Percentiles rank a stretch among this genome's conserved stretches.
These are phyloP conservation scores for Acronicta aceris DNA, from an alignment of 2,888 invertebrate species.

Conservation along the genomic window DNA sequence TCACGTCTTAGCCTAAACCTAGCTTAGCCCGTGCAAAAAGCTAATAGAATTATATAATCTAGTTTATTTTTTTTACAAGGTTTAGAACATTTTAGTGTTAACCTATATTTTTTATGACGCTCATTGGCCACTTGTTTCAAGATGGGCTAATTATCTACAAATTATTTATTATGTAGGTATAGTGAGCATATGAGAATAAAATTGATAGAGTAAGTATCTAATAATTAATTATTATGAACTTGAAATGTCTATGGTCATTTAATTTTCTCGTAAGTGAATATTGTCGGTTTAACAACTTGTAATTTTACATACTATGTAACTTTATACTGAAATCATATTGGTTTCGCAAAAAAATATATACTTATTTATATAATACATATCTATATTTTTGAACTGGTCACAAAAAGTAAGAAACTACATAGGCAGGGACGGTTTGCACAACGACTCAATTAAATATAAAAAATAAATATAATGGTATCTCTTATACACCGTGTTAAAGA, in stretches of 20 bases:
- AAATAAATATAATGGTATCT: too few relatives aligned
- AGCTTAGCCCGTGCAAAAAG: conserved; percentile 44
- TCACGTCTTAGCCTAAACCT: conserved; percentile 29
- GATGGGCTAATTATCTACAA: conserved; percentile 8
- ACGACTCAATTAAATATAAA: too few relatives aligned
- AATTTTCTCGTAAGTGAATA: background rate
- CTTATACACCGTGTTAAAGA: too few relatives aligned
- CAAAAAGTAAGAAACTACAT: too few relatives aligned
- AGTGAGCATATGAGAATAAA: conserved; percentile 6
- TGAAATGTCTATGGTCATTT: background rate
- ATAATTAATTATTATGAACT: background rate
- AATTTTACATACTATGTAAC: background rate
- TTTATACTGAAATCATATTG: too few relatives aligned
- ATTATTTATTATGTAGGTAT: background rate
- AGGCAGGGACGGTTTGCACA: too few relatives aligned
- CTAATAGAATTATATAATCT: conserved; percentile 10
- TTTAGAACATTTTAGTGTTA: conserved; percentile 29
- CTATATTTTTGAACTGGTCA: background rate
- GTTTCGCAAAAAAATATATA: background rate
- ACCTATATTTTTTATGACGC: conserved; percentile 15
- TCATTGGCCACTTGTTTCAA: conserved; percentile 39
- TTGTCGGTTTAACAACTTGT: background rate
- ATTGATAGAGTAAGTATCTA: background rate
- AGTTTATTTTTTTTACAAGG: conserved; percentile 15
- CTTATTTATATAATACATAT: conserved; percentile 1